These are phyloP conservation scores for Malurus alboscapulatus DNA, from an alignment of 2,113 vertebrate genomes.

Conservation along the genomic window DNA sequence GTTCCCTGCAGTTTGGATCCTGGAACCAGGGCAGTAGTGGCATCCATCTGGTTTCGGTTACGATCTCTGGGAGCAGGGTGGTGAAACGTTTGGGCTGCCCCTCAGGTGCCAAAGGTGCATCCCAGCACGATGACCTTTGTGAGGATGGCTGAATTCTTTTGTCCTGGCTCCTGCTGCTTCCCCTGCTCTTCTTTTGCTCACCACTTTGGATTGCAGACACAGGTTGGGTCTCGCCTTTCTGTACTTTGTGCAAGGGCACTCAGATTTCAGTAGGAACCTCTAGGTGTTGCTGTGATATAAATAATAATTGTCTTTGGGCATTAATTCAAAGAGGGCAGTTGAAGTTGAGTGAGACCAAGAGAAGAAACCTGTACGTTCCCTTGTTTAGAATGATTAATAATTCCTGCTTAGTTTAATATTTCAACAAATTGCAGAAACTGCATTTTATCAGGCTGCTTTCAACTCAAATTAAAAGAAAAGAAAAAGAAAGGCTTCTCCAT, in stretches of 20 bases:
- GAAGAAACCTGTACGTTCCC: background rate
- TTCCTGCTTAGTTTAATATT: constrained; percentile 68
- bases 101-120: background rate
- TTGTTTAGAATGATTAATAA: constrained; percentile 57
- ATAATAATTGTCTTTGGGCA: constrained; percentile 27
- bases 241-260: background rate
- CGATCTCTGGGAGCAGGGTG: background rate
- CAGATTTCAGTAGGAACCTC: constrained; percentile 28
- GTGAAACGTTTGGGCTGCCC: background rate
- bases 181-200: background rate
- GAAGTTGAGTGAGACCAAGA: constrained; percentile 34
- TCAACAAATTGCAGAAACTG: constrained; percentile 58
- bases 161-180: background rate
- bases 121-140: background rate
- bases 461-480: background rate
- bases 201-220: background rate
- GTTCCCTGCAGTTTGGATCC: background rate
- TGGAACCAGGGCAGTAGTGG: accelerated
- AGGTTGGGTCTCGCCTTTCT: background rate
- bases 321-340: constrained; percentile 30
- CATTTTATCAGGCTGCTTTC: constrained; percentile 28
- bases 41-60: background rate
- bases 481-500: background rate
- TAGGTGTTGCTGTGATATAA: constrained; percentile 59
- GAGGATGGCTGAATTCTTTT: accelerated